Conservation (phyloP, 2,888 invertebrate species). For the Barypeithes pellucidus region DNA sequence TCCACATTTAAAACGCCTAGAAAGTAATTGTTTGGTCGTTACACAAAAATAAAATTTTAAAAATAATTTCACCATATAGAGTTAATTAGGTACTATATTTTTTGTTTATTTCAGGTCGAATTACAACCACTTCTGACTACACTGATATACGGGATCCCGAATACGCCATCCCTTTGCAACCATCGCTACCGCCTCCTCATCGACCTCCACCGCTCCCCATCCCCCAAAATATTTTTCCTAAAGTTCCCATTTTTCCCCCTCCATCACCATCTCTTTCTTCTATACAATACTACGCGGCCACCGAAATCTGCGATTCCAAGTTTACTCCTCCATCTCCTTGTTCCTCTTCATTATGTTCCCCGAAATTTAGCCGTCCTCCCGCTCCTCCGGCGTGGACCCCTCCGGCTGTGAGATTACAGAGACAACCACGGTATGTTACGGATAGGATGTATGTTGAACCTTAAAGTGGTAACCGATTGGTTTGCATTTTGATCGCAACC, state of each 20-base stretch:
- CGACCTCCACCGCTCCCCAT: conserved; percentile 72
- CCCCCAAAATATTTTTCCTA: conserved; percentile 75
- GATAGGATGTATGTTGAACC: conserved; percentile 67
- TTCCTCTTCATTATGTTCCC: background rate
- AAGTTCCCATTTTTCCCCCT: conserved; percentile 77
- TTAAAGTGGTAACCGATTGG: conserved; percentile 55
- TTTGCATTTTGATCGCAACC: too few relatives aligned
- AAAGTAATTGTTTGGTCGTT: too few relatives aligned
- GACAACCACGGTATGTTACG: conserved; percentile 68
- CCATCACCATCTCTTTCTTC: conserved; percentile 76
- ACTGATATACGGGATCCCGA: conserved; percentile 75
- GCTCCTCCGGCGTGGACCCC: conserved; percentile 67
- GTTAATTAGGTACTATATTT: too few relatives aligned
- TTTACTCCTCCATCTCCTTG: conserved; percentile 68
- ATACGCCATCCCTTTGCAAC: conserved; percentile 78
- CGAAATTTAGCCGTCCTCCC: conserved; percentile 64
- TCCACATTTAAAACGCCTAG: too few relatives aligned
- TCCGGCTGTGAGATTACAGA: conserved; percentile 69
- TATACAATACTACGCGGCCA: conserved; percentile 82
- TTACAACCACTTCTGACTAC: conserved; percentile 65
- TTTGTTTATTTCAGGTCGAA: conserved; percentile 55
- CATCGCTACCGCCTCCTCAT: conserved; percentile 58
- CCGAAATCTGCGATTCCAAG: conserved; percentile 74
- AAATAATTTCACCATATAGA: too few relatives aligned
- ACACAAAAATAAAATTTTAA: too few relatives aligned